Base-by-base conservation (phyloP, 2,888 invertebrate genomes). In the Nebria salina region DNA sequence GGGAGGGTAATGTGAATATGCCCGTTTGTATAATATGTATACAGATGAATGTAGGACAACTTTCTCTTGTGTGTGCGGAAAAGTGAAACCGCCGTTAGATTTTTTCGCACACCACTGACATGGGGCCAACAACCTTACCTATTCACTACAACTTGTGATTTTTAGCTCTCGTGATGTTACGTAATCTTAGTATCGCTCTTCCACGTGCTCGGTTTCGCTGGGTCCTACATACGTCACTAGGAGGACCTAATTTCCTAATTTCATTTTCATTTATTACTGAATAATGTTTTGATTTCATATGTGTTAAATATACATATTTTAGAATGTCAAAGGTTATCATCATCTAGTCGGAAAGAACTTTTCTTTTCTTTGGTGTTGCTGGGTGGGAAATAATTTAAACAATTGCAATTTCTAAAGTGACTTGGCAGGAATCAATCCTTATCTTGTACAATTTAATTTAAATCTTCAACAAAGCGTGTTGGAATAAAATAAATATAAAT, bases 11-110 rank as follows among this genome's bases (percentile, higher is more conserved):
- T 54, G 54, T 70, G 70, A 70, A 70, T 70, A 70, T 70, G 70
- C 70, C 13, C 70, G 70, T 70, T 70, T 70, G 70, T 70, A 70
- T 70, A 70, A 70, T 70, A 11, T 26, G 70, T 70, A 54, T 54
- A 78, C 77, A 81, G 75, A 76, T 72, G 75, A 81, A 89, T 88
- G 87, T 89, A 86, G 89, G 88, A 88, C 88, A 89, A 88, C 88
- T 89, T 89, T 89, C 89, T 88, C 89, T 89, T 86, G 84, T 82
- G 85, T 77, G 84, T 86, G 84, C 79, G 84, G 87, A 87, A 88
- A 89, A 89, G 89, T 89, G 89, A 89, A 89, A 89, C 88, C 86
- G 86, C 86, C 87, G 86, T 87, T 88, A 86, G 87, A 86, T 87
- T 88, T 88, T 88, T 88, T 88, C 87, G 87, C 87, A 87, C 86